A percentile compares a stretch with the other conserved stretches of the same genome.
Evolutionary conservation across 2,797 vertebrate species (phyloP).

Genomic region (Nasua narica): DNA sequence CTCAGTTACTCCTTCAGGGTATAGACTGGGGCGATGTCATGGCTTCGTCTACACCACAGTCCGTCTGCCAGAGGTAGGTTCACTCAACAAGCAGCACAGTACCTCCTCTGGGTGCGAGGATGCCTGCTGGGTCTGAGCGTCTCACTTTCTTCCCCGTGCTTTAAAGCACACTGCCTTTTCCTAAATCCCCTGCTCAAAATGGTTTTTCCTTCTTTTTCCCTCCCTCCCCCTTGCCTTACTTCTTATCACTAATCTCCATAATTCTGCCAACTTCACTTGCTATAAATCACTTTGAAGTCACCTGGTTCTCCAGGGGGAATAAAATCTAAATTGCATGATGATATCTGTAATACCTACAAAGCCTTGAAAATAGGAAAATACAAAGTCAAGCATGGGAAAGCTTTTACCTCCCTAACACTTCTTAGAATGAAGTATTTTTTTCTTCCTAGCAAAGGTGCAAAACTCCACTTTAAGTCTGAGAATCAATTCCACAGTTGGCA

Average conservation of each 20-base stretch:
- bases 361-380: slow-evolving; percentile 14
- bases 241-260: background rate
- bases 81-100: no score
- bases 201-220: background rate
- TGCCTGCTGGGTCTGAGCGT: background rate
- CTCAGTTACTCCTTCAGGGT: background rate
- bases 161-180: background rate
- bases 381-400: background rate
- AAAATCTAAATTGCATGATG: background rate
- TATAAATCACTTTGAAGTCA: slow-evolving; percentile 36
- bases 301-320: background rate
- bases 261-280: background rate
- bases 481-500: background rate
- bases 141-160: background rate
- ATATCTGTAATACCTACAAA: slow-evolving; percentile 4
- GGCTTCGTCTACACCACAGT: background rate
- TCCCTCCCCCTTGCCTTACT: background rate
- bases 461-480: background rate
- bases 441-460: background rate
- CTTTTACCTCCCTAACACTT: background rate
- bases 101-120: background rate
- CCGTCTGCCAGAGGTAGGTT: background rate
- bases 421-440: background rate
- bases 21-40: background rate
- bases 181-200: background rate